Evolutionary conservation across 2,797 vertebrate species (phyloP).

Genomic region (Gorsachius magnificus): DNA sequence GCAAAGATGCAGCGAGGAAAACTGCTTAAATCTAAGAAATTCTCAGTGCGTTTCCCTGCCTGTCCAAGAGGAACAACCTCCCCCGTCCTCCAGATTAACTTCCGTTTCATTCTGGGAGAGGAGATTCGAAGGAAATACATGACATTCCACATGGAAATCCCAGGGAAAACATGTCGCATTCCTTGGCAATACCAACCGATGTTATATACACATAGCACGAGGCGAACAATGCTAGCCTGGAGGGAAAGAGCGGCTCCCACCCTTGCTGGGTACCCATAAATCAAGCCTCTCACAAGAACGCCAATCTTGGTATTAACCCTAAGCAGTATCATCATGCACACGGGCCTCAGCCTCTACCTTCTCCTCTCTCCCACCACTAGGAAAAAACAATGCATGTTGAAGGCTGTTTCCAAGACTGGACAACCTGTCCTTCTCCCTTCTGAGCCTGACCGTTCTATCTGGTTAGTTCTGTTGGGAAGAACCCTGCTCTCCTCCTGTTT

Average conservation of each 20-base stretch:
- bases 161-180: not conserved
- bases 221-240: not conserved
- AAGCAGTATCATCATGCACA: rapidly evolving
- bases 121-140: conserved; percentile 49
- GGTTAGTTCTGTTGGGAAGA: not conserved
- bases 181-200: not conserved
- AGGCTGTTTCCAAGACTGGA: not conserved
- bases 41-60: not conserved
- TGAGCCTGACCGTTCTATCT: not conserved
- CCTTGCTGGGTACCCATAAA: not conserved
- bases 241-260: not conserved
- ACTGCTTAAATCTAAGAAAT: not conserved
- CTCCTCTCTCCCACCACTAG: not conserved
- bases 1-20: not conserved
- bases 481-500: not conserved
- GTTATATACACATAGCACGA: not conserved
- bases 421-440: not conserved
- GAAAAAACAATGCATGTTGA: not conserved
- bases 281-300: not conserved
- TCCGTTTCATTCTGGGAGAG: not conserved
- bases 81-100: not conserved
- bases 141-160: conserved; percentile 61
- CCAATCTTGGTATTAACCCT: not conserved
- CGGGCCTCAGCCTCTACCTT: not conserved
- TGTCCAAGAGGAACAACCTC: not conserved